Evolutionary conservation across 2,797 vertebrate species (phyloP), one percentile per base, ranked within the genome.

Genomic region (Astyanax mexicanus): DNA sequence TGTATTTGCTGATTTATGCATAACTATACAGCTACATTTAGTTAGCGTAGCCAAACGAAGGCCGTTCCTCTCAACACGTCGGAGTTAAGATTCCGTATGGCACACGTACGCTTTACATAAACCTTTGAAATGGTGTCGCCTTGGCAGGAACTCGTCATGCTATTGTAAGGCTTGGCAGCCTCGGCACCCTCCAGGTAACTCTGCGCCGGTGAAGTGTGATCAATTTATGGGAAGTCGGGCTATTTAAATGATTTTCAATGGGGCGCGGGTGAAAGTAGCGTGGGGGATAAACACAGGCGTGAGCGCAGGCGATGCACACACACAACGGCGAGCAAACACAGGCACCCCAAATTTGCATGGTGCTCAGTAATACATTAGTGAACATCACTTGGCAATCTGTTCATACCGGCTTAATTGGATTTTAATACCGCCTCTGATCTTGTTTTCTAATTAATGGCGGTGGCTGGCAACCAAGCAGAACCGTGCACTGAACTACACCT

Each of bases 341-440:
- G 89, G 89, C 89, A 89, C 92, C 89, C 49, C 90, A 98, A 97
- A 99, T 98, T 98, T 98, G 96, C 97, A 98, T 98, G 97, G 97
- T 97, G 96, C 96, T 98, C 97, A 98, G 97, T 98, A 98, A 98
- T 98, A 97, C 97, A 99, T 99, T 99, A 99, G 97, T 96, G 97
- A 98, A 98, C 97, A 98, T 98, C 97, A 97, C 97, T 99, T 98
- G 96, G 97, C 98, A 99, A 99, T 99, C 97, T 99, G 98, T 99
- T 98, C 96, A 98, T 98, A 98, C 90, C 86, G 86, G 88, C 90
- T 93, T 94, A 94, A 94, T 94, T 94, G 93, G 93, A 94, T 94
- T 94, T 94, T 94, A 93, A 94, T 94, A 92, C 93, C 91, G 93
- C 92, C 93, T 94, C 92, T 93, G 93, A 94, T 94, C 93, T 93